Evolutionary conservation across 2,888 invertebrate genomes (phyloP), one percentile per base, ranked within the genome.

Genomic region (Monochamus alternatus): DNA sequence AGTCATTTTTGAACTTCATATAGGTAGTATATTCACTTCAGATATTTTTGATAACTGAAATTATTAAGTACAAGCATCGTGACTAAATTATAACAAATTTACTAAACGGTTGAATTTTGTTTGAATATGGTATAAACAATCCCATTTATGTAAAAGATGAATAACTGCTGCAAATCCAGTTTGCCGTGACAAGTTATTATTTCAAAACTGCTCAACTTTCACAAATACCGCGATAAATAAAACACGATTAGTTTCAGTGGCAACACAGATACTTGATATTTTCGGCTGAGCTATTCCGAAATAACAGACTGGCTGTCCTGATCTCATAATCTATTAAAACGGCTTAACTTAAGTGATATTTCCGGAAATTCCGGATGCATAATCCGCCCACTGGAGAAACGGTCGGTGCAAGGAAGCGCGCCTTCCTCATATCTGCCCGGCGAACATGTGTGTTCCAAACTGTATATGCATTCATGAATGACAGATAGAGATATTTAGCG

Each of bases 321-420:
- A 59, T 31, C 31, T 10, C 59, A 59, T 30, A 38, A 14, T 63
- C 31, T 32, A 62, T 38, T 43, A 43, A 43, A 43, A n/a, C 14
- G 7, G n/a, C 14, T 43, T 32, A 12, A 12, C 30, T 62, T 75
- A 80, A 78, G 74, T 79, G 80, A 79, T 69, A 78, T 79, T 72
- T 78, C 80, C 80, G 77, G 79, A 80, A 80, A 76, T 76, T 80
- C 79, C 78, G 78, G 78, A 78, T 75, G 78, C 69, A 32, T 71
- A 75, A 64, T 62, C 65, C 75, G 73, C 73, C 75, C 68, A 75
- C 73, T 73, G 31, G 47, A 47, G 12, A 22, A 68, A 64, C 60
- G 67, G 62, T 51, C 52, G 38, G 31, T 67, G 58, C 31, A 43
- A 69, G 69, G 69, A 68, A 69, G 69, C 31, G 12, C 60, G 69